phyloP scores from a whole-genome alignment of 1,140 invertebrate genomes.

The Eulimnadia texana region DNA sequence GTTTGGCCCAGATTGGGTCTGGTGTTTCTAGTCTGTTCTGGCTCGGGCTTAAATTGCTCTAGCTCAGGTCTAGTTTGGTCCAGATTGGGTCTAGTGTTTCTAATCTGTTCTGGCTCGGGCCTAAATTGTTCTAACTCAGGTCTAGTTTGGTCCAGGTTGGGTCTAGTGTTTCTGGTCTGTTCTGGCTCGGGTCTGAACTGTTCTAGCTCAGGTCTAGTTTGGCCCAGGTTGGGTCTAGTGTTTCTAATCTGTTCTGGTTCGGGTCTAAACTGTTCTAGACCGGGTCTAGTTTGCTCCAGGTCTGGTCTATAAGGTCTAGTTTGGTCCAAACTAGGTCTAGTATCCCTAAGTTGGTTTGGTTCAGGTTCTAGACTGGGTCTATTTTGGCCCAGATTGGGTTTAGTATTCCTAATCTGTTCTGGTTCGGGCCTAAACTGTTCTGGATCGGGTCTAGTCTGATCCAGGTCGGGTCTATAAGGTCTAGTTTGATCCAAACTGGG shows the following conservation, averaged over 20 bases:
- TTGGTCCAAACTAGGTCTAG: not conserved
- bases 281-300: not conserved
- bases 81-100: not conserved
- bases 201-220: not conserved
- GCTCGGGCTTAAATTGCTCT: not conserved
- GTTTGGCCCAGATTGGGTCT: not conserved
- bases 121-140: not conserved
- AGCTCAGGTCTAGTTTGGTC: not conserved
- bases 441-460: not conserved
- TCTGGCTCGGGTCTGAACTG: not conserved
- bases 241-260: not conserved
- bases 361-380: not conserved
- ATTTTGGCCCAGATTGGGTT: not conserved
- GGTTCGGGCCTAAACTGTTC: not conserved
- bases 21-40: not conserved
- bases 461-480: not conserved
- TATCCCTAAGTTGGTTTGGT: not conserved
- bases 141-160: not conserved
- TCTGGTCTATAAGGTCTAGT: not conserved
- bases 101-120: not conserved
- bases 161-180: not conserved
- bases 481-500: not conserved
- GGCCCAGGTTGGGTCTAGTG: not conserved
- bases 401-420: not conserved
- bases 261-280: not conserved